Base-by-base conservation (phyloP, 2,797 vertebrate species). In the Coluber constrictor region DNA sequence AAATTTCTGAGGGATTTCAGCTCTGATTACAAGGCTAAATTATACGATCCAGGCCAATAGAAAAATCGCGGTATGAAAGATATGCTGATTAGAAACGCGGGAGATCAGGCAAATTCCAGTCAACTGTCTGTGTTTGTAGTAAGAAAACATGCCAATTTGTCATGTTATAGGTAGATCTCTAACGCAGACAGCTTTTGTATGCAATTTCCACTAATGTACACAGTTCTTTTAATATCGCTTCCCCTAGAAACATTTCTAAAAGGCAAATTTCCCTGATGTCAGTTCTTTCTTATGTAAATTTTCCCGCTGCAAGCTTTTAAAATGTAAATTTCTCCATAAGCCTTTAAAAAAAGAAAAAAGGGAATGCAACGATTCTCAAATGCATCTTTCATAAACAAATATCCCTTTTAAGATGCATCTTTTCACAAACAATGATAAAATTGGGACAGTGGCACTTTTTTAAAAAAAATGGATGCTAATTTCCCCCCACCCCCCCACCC, bases 301-400 rank as follows among this genome's bases (percentile, higher is more conserved):
- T 83, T 0, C 37, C 74, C 37, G 1, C 74, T 83, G 74, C 37
- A 83, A 25, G 74, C 74, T 83, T 83, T 83, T 83, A 83, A 83
- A 83, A 83, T 83, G 74, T 83, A 43, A 83, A 83, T 83, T 83
- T 83, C 74, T 83, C 74, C 37, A 25, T 25, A 83, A 83, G 74
- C 74, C 37, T 83, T 79, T 4, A 18, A 18, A 18, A 70, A 74
- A 18, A 18, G 32, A 74, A 8, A 8, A 70, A 10, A 10, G 0
- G 18, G 32, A 79, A 83, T 47, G 74, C 74, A 83, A 83, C 20
- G 10, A 43, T 83, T 83, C 74, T 83, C 32, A 11, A 47, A 83
- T 83, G 74, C 20, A 47, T 25, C 74, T 83, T 47, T 83, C 37
- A 83, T 47, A 83, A 83, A 83, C 74, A 83, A 83, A 83, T 83